These are phyloP conservation scores for Eriocheir sinensis DNA, from an alignment of 1,140 invertebrate genomes.

Conservation along the genomic window DNA sequence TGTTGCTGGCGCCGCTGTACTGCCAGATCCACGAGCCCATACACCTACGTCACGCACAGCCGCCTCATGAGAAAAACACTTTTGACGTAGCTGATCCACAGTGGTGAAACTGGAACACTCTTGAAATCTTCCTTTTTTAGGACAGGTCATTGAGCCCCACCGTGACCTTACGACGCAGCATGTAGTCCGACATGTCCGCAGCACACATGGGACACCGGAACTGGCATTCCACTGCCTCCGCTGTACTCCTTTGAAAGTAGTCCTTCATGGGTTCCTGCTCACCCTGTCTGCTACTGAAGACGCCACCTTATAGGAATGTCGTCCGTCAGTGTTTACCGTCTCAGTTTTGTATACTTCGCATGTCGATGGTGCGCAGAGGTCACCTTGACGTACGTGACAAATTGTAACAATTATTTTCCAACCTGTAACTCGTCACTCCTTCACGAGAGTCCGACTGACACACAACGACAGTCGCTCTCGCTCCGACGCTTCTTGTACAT, in stretches of 20 bases:
- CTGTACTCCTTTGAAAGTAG: background rate
- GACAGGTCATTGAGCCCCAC: background rate
- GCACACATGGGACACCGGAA: background rate
- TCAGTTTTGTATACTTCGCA: too few relatives aligned
- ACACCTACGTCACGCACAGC: background rate
- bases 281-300: conserved; percentile 34
- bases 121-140: conserved; percentile 11
- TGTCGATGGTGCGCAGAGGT: too few relatives aligned
- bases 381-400: too few relatives aligned
- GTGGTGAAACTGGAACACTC: background rate
- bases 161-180: background rate
- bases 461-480: too few relatives aligned
- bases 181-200: conserved; percentile 35
- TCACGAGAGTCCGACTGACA: too few relatives aligned
- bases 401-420: too few relatives aligned
- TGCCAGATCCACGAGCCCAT: conserved; percentile 32
- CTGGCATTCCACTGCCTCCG: conserved; percentile 19
- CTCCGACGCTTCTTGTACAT: too few relatives aligned
- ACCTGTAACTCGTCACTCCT: too few relatives aligned
- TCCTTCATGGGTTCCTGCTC: conserved; percentile 39
- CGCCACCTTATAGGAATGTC: background rate
- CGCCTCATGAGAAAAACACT: conserved; percentile 20
- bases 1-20: background rate
- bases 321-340: too few relatives aligned
- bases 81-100: background rate